Conservation (phyloP, 2,888 invertebrate species). For the Ischnura elegans region DNA sequence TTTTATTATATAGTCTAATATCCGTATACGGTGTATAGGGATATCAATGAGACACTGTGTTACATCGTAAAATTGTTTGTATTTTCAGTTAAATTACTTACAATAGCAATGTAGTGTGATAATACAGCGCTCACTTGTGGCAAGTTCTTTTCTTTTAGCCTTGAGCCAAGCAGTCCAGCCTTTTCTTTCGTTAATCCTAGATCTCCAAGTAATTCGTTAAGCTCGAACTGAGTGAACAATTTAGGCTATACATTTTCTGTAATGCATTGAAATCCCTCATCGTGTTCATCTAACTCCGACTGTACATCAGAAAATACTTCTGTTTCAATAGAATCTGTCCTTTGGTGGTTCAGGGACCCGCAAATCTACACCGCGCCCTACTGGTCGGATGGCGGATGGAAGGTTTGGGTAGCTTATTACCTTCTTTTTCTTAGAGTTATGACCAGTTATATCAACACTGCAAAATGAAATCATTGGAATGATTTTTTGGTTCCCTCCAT, state of each 20-base stretch:
- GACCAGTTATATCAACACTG: neutral
- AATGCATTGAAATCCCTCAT: neutral
- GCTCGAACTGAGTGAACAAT: neutral
- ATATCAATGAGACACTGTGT: no score
- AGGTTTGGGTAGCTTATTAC: neutral
- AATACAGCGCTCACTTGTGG: no score
- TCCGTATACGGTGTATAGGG: no score
- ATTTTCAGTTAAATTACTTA: no score
- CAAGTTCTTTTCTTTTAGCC: no score
- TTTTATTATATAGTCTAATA: no score
- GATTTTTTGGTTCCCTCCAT: neutral
- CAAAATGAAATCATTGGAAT: neutral
- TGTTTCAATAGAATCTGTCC: neutral
- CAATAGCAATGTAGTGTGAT: no score
- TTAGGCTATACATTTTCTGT: neutral
- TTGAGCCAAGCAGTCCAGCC: no score
- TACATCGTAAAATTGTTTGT: no score
- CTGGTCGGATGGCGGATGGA: neutral
- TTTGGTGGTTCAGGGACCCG: neutral
- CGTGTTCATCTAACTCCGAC: neutral
- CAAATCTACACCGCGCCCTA: neutral
- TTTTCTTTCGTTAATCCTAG: no score
- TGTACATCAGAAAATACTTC: neutral
- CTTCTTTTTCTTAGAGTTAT: neutral
- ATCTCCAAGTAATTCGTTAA: neutral